Evolutionary conservation across 2,797 vertebrate genomes (phyloP), one percentile per base, ranked within the genome.

Genomic region (Onychomys leucogaster): DNA sequence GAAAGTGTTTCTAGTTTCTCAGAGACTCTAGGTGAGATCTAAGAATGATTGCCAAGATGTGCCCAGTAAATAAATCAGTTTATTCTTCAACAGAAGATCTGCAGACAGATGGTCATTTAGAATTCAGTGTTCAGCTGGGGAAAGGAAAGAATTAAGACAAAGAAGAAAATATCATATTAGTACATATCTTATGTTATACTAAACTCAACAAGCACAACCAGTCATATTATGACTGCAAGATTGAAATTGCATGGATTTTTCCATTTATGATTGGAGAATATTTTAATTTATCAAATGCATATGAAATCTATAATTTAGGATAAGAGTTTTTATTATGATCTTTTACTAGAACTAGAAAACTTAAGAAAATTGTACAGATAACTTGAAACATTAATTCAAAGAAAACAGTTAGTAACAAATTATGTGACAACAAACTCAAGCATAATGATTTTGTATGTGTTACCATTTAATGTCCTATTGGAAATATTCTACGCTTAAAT

Each of bases 1-100:
- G 98, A 99, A 99, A 98, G 77, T 96, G 89, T 89, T 98, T 98
- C 98, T 98, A 98, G 92, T 98, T 98, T 98, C 98, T 83, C 97
- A 97, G 85, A 98, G 97, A 98, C 75, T 59, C 92, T 97, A 95
- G 94, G 94, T 98, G 96, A 98, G 97, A 98, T 98, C 75, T 97
- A 98, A 98, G 96, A 97, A 97, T 7, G 0, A 41, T 98, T 98
- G 95, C 91, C 97, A 98, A 98, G 96, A 98, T 96, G 71, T 98
- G 96, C 96, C 96, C 94, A 97, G 97, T 97, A 98, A 98, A 98
- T 98, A 98, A 98, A 99, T 98, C 96, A 98, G 63, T 32, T 98
- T 84, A 94, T 97, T 83, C 83, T 97, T 41, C 69, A 84, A 3
- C 6, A 96, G 57, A 65, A 98, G 80, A 63, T 93, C 55, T 95